phyloP scores from a whole-genome alignment of 2,113 vertebrate genomes.

The Tyto alba region DNA sequence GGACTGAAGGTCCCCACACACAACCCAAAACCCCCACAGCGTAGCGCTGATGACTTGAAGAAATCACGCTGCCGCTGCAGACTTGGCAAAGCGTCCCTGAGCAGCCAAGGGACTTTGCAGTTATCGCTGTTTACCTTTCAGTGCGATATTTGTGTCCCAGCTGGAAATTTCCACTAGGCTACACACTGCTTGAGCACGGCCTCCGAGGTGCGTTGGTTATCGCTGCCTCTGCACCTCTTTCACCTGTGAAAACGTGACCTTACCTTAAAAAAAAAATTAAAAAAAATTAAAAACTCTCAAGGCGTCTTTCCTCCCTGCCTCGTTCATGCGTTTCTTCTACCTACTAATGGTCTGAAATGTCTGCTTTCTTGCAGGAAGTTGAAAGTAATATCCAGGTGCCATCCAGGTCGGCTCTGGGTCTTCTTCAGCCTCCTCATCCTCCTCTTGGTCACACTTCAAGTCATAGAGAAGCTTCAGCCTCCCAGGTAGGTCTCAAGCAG shows the following conservation, averaged over 20 bases:
- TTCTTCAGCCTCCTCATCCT: conserved; percentile 51
- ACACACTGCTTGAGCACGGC: not conserved
- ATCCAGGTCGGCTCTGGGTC: conserved; percentile 40
- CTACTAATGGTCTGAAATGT: not conserved
- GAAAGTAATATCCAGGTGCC: conserved; percentile 31
- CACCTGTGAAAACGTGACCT: not conserved
- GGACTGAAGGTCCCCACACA: too few relatives aligned
- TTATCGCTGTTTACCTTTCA: conserved; percentile 18
- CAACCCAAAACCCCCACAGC: not conserved
- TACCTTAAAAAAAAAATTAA: not conserved
- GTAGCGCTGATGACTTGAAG: not conserved
- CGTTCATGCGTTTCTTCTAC: not conserved
- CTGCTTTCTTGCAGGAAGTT: conserved; percentile 32
- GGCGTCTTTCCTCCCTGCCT: not conserved
- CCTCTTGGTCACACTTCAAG: conserved; percentile 21
- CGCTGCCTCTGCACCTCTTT: not conserved
- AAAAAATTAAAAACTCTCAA: not conserved
- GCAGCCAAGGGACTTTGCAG: not conserved
- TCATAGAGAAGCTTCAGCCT: conserved; percentile 37
- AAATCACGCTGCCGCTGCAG: fast-evolving
- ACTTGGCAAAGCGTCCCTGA: not conserved
- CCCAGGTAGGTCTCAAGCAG: conserved; percentile 13
- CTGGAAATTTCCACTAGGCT: conserved; percentile 35
- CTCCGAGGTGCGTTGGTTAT: not conserved
- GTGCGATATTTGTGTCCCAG: not conserved